Evolutionary conservation across 2,113 vertebrate genomes (phyloP), one percentile per base, ranked within the genome.

Genomic region (Rhodinocichla rosea): DNA sequence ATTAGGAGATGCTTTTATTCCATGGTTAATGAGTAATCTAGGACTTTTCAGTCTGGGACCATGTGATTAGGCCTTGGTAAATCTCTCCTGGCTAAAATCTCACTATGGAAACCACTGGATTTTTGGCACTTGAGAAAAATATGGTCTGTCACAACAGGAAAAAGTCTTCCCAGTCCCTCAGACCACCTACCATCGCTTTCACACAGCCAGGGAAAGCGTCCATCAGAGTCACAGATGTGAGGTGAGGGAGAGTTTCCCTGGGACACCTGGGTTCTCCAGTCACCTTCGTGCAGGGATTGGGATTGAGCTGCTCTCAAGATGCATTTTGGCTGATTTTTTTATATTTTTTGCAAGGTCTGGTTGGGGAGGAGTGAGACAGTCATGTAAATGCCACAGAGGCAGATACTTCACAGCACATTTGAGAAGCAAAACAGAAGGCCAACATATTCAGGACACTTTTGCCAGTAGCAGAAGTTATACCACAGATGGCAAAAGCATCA

Each of bases 201-300:
- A 28, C 2, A 0, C 33, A 77, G 18, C 59, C 23, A 3, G 35
- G 27, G 37, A 6, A 45, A 44, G 30, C 0, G 0, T 90, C 17
- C 39, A 8, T 57, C 20, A 13, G 35, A 28, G 35, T 64, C 67
- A 39, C 57, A 88, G 50, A 45, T 2, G 1, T 67, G 30, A 94
- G 47, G 19, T 42, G 45, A 69, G n/a, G 19, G 11, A 83, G 35
- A 45, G 27, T 47, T 85, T 75, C 15, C 47, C 17, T 60, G 45
- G 19, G 26, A 27, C 37, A 57, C 42, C 13, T 64, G 49, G 15
- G 12, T 44, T 59, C 35, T 57, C 15, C 39, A 35, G 47, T 15
- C 32, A 18, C 18, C 27, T 69, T 73, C 30, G 22, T 7, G 10
- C 4, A 8, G 15, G 5, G 10, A 10, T 59, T 53, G 20, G 32